A percentile compares a stretch with the other conserved stretches of the same genome.
These are phyloP conservation scores for Pluvialis apricaria DNA, from an alignment of 2,113 vertebrate genomes.

Conservation along the genomic window DNA sequence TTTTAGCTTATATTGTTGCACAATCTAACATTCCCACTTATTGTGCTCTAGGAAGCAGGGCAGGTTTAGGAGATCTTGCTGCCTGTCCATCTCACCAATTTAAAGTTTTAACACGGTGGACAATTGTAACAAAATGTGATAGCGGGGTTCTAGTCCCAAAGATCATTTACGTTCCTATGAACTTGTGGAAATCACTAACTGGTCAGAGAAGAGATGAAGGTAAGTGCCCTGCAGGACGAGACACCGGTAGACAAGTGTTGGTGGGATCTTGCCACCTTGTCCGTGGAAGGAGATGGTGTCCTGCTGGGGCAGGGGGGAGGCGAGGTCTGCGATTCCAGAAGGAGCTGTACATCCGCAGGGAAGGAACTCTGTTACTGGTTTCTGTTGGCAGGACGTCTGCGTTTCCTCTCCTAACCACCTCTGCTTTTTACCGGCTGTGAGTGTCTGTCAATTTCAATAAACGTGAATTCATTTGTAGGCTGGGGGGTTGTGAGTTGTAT, in stretches of 20 bases:
- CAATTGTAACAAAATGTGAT: neutral
- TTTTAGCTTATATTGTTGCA: neutral
- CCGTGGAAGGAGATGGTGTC: neutral
- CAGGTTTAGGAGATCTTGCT: neutral
- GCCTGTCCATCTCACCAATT: neutral
- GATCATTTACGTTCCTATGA: neutral
- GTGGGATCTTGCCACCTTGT: neutral
- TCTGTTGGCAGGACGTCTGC: neutral
- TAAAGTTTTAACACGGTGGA: neutral
- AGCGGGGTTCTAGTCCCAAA: neutral
- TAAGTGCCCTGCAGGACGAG: neutral
- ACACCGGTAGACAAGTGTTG: accelerated
- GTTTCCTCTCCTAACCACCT: neutral
- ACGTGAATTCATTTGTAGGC: neutral
- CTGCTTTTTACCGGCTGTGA: neutral
- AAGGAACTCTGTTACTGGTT: neutral
- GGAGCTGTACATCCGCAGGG: neutral
- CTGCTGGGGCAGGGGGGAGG: neutral
- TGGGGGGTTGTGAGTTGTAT: neutral
- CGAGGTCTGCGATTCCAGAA: neutral
- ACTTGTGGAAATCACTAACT: neutral
- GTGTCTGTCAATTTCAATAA: neutral
- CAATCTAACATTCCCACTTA: neutral
- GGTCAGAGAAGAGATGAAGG: neutral
- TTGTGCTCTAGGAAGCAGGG: neutral